Base-by-base conservation (phyloP, 2,113 vertebrate species). In the Nycticorax nycticorax region DNA sequence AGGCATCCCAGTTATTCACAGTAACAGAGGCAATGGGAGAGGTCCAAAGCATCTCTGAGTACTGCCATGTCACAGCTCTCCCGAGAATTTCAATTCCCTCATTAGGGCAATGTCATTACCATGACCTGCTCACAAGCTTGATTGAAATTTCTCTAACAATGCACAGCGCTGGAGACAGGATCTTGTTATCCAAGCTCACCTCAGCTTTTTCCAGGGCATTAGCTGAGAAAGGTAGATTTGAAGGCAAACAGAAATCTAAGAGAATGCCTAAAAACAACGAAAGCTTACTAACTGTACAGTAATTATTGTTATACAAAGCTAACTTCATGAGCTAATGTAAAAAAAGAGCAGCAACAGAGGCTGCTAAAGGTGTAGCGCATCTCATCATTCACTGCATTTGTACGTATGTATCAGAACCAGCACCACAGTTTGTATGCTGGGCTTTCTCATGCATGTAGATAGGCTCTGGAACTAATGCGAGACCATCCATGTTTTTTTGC, bases 41-140 rank as follows among this genome's bases (percentile, higher is more conserved):
- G 24, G 48, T 79, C 57, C 66, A 89, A 88, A 89, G n/a, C 37
- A 57, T 47, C 24, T 56, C 43, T 48, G 14, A 55, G 21, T 77
- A 69, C 47, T 68, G 52, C 39, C 10, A n/a, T 43, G 35, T 47
- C 74, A 66, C 47, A 78, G 15, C 50, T 88, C 33, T 67, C 39
- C 37, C 4, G 30, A 89, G 86, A 76, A 92, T 92, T 74, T 82
- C 20, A 52, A 4, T 85, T 47, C 17, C 22, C 53, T 92, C 72
- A 79, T 93, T 92, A 95, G 93, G 41, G 20, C 69, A 91, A 80
- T 80, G 74, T 73, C 74, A 75, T 96, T 93, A 78, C 80, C 45
- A 45, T 39, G 85, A 92, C 67, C 50, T 66, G 39, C 52, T 95
- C 87, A 87, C 28, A 81, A 60, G 24, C 28, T 93, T 95, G 89